A percentile compares a stretch with the other conserved stretches of the same genome.
These are phyloP conservation scores for Venustoraphidia nigricollis DNA, from an alignment of 2,888 invertebrate genomes.

Conservation along the genomic window DNA sequence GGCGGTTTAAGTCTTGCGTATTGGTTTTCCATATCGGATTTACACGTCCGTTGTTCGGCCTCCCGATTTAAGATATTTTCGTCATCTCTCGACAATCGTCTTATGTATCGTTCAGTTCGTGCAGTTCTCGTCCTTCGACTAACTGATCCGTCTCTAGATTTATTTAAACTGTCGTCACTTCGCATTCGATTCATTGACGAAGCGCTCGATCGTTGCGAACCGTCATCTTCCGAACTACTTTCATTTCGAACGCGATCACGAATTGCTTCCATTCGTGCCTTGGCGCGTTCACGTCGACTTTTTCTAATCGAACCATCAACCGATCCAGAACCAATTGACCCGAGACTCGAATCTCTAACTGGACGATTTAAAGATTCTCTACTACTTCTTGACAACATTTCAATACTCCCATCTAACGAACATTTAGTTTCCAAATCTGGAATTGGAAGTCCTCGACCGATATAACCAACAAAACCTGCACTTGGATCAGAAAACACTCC, in stretches of 20 bases:
- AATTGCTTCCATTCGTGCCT: slow-evolving; percentile 51
- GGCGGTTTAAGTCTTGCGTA: slow-evolving; percentile 11
- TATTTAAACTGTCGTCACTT: slow-evolving; percentile 52
- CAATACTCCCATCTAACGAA: not conserved
- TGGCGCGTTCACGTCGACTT: slow-evolving; percentile 40
- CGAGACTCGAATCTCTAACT: slow-evolving; percentile 20
- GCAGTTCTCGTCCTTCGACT: slow-evolving; percentile 54
- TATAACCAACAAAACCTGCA: slow-evolving; percentile 32
- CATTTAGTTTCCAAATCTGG: slow-evolving; percentile 21
- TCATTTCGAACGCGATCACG: slow-evolving; percentile 41
- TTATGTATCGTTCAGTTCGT: slow-evolving; percentile 65
- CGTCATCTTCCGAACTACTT: slow-evolving; percentile 52
- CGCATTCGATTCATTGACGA: slow-evolving; percentile 49
- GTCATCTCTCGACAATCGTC: slow-evolving; percentile 56
- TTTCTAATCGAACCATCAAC: slow-evolving; percentile 37
- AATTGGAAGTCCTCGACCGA: slow-evolving; percentile 24
- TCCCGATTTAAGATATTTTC: slow-evolving; percentile 40
- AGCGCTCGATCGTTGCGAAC: slow-evolving; percentile 49
- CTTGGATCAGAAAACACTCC: slow-evolving; percentile 44
- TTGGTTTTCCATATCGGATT: slow-evolving; percentile 22
- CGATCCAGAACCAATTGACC: slow-evolving; percentile 28
- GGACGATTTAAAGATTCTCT: slow-evolving; percentile 8
- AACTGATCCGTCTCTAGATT: slow-evolving; percentile 32
- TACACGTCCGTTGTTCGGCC: slow-evolving; percentile 25
- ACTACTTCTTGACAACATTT: slow-evolving; percentile 20